Base-by-base conservation (phyloP, 92 coral and sea anemone genomes). In the Siderastrea siderea region DNA sequence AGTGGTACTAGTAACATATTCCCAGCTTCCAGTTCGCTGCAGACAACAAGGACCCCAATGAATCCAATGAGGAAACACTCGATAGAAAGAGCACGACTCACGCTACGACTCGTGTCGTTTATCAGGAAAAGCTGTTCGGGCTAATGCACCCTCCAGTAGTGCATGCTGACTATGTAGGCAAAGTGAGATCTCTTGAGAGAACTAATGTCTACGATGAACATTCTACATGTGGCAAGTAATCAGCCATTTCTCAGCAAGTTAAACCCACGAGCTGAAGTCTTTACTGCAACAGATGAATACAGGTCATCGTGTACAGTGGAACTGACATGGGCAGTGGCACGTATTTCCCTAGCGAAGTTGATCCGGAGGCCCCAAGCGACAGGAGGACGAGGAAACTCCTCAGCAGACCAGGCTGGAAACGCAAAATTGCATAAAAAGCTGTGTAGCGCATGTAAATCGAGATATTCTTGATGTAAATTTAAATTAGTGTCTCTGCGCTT, bases 331-430 rank as follows among this genome's bases (percentile, higher is more conserved):
- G 87, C 77, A 10, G 69, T 88, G 26, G 80, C 90, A 54, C 83
- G 78, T 43, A 74, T 80, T 54, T 81, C 68, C 46, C 83, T 89
- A 15, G 68, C 70, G 68, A 72, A 80, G 44, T 52, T 89, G 57
- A 53, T 81, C 47, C n/a, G n/a, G 44, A 17, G 16, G 45, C 2
- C 45, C 7, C 44, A 19, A n/a, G n/a, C 5, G 69, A 65, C 45
- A 6, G 46, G 43, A 10, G 45, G 45, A 81, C 65, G 15, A 16
- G 69, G 44, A 65, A n/a, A 26, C 44, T 16, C n/a, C 45, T 7
- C 69, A 49, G 60, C 90, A 88, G 69, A 84, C 92, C 93, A 38
- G 71, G 93, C 54, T 90, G 93, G 94, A 77, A n/a, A n/a, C n/a
- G n/a, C n/a, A n/a, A n/a, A n/a, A n/a, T n/a, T n/a, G n/a, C n/a